These are phyloP conservation scores for Ictalurus furcatus DNA, from an alignment of 2,113 vertebrate species.

Conservation along the genomic window DNA sequence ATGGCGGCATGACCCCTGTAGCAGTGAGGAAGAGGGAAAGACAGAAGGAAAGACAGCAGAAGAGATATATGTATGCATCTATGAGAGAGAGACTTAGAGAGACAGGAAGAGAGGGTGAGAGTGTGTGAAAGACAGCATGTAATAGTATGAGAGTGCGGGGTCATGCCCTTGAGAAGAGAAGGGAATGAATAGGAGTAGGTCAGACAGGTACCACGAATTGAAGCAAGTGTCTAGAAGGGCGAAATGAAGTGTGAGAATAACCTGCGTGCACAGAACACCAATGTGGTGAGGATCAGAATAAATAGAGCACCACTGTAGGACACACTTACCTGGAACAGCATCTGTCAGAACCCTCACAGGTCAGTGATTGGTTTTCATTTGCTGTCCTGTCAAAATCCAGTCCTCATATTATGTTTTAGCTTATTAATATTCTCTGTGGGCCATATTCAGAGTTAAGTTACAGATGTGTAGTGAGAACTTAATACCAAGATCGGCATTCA, in stretches of 20 bases:
- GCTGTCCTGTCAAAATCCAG: neutral
- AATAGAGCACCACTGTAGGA: constrained; percentile 1
- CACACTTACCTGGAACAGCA: neutral
- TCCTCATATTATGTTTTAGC: neutral
- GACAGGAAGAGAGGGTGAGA: neutral
- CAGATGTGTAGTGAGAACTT: neutral
- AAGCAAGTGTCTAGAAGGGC: constrained; percentile 12
- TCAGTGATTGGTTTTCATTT: neutral
- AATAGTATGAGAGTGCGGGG: constrained; percentile 32
- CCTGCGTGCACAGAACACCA: constrained; percentile 37
- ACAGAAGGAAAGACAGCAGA: neutral
- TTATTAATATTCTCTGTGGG: neutral
- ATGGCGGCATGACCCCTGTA: constrained; percentile 28
- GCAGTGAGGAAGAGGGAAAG: neutral
- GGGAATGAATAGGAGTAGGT: constrained; percentile 37
- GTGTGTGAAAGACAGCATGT: constrained; percentile 19
- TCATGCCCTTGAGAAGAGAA: constrained; percentile 38
- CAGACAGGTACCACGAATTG: constrained; percentile 34
- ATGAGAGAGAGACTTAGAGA: neutral
- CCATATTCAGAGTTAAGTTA: neutral
- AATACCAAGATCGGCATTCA: neutral
- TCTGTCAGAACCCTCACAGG: neutral
- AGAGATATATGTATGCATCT: neutral
- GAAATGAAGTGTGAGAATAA: constrained; percentile 30
- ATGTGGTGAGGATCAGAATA: constrained; percentile 7